Evolutionary conservation across 2,113 vertebrate genomes (phyloP).

Genomic region (Garra rufa): DNA sequence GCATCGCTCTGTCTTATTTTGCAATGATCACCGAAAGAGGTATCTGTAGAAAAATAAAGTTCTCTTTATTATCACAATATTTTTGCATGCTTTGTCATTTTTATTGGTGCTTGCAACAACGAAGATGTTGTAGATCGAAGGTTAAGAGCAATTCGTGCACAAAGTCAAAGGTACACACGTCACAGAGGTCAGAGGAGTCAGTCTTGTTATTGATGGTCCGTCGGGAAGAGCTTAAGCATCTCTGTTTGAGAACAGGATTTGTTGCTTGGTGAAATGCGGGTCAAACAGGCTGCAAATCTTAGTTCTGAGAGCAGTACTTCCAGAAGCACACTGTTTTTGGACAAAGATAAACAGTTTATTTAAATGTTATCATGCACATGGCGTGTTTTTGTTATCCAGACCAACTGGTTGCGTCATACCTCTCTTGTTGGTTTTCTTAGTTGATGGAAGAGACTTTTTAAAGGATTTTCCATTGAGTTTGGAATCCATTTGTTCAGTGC

Average conservation of each 20-base stretch:
- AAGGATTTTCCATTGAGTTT: constrained; percentile 60
- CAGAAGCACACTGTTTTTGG: constrained; percentile 77
- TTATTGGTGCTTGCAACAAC: constrained; percentile 51
- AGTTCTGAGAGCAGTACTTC: constrained; percentile 84
- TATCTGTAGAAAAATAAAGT: constrained; percentile 69
- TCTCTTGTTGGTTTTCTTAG: constrained; percentile 79
- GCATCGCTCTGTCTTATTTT: not conserved
- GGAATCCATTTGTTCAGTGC: constrained; percentile 55
- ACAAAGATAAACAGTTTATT: not conserved
- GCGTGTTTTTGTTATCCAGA: not conserved
- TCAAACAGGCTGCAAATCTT: constrained; percentile 31
- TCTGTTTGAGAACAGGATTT: constrained; percentile 15
- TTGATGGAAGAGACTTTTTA: constrained; percentile 68
- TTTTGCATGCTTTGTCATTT: constrained; percentile 51
- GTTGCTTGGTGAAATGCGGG: not conserved
- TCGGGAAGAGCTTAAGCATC: constrained; percentile 17
- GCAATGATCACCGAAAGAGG: constrained; percentile 59
- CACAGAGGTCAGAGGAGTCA: constrained; percentile 58
- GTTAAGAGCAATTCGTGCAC: constrained; percentile 55
- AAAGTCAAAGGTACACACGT: constrained; percentile 50
- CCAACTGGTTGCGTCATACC: constrained; percentile 56
- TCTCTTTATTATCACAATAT: constrained; percentile 64
- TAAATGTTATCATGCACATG: not conserved
- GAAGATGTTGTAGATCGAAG: not conserved
- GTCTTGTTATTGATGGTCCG: constrained; percentile 68